Conservation (phyloP, 1,140 invertebrate genomes). For the Heterodera carotae region DNA sequence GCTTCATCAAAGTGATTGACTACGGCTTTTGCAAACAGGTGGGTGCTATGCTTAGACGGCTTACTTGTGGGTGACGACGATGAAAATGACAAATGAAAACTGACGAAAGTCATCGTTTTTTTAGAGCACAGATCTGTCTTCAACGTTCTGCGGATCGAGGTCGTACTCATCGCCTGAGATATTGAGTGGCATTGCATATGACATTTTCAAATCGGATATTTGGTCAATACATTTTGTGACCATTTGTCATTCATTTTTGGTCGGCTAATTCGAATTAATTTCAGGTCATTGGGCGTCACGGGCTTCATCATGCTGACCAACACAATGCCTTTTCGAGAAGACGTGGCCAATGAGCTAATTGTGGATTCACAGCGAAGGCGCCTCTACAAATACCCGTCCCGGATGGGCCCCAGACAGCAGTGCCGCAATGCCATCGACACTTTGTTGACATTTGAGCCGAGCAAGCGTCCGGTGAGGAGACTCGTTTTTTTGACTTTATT, state of each 20-base stretch:
- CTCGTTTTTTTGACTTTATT: conserved; percentile 9
- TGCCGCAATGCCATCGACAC: conserved; percentile 29
- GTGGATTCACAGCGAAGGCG: conserved; percentile 45
- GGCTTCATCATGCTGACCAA: conserved; percentile 46
- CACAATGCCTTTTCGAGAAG: conserved; percentile 47
- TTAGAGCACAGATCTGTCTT: conserved; percentile 31
- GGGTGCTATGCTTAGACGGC: background rate
- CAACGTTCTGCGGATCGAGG: conserved; percentile 71
- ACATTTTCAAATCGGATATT: conserved; percentile 51
- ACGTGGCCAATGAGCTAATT: conserved; percentile 33
- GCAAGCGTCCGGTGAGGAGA: conserved; percentile 27
- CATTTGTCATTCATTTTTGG: conserved; percentile 1
- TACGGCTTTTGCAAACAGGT: conserved; percentile 72
- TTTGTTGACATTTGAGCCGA: conserved; percentile 43
- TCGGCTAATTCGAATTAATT: conserved; percentile 15
- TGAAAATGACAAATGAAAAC: no score
- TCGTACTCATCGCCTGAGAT: conserved; percentile 76
- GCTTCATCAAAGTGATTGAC: conserved; percentile 71
- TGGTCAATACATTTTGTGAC: conserved; percentile 29
- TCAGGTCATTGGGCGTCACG: conserved; percentile 45
- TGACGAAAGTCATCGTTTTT: no score
- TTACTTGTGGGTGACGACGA: conserved; percentile 16
- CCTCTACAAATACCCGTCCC: conserved; percentile 44
- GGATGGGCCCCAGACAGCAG: conserved; percentile 24
- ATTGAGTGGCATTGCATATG: conserved; percentile 59